phyloP scores from a whole-genome alignment of 2,888 invertebrate genomes.

The Xestia xanthographa region DNA sequence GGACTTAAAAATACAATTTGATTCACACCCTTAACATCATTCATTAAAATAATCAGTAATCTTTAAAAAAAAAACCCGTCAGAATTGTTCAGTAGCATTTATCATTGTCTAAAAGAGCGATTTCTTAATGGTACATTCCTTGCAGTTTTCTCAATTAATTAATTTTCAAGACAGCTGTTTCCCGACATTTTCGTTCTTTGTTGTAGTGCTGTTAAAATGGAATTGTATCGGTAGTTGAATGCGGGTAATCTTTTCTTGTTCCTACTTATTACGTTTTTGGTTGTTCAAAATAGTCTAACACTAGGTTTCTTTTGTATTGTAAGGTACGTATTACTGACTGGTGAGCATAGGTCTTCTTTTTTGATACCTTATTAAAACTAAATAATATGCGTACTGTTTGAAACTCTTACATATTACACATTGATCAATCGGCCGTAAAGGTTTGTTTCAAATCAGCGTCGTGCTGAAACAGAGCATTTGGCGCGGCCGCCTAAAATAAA shows the following conservation, averaged over 20 bases:
- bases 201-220: slow-evolving; percentile 27
- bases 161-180: slow-evolving; percentile 47
- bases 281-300: not conserved
- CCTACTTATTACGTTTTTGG: not conserved
- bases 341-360: too few species aligned
- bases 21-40: not conserved
- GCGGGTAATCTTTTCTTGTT: slow-evolving; percentile 25
- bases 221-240: slow-evolving; percentile 32
- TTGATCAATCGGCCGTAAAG: not conserved
- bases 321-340: not conserved
- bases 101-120: slow-evolving; percentile 58
- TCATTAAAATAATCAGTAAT: slow-evolving; percentile 7
- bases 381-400: not conserved
- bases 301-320: not conserved
- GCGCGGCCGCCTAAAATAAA: too few species aligned
- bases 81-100: slow-evolving; percentile 40
- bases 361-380: not conserved
- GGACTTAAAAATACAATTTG: not conserved
- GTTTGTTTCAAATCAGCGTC: not conserved
- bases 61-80: slow-evolving; percentile 6
- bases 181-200: slow-evolving; percentile 28
- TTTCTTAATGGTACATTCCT: slow-evolving; percentile 45
- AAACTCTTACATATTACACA: not conserved
- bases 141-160: slow-evolving; percentile 55
- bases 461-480: not conserved